Percentiles rank a stretch among this genome's conserved stretches.
These are phyloP conservation scores for Arrhopalites spinosus DNA, from an alignment of 2,888 invertebrate species.

Conservation along the genomic window DNA sequence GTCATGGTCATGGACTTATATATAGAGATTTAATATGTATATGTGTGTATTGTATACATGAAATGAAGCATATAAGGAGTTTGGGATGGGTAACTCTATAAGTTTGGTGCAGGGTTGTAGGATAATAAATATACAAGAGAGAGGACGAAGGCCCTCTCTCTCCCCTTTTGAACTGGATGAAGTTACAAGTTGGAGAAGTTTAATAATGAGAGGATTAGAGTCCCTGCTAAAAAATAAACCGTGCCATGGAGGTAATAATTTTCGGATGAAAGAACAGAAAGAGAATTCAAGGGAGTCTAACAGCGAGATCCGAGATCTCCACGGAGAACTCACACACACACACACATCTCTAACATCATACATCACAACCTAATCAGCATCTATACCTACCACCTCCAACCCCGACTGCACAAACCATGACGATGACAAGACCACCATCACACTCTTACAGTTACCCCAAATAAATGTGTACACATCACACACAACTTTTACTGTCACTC, in stretches of 20 bases:
- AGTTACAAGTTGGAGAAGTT: slow-evolving; percentile 43
- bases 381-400: slow-evolving; percentile 24
- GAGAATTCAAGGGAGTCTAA: slow-evolving; percentile 30
- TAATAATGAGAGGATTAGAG: slow-evolving; percentile 55
- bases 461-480: no score
- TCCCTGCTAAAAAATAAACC: slow-evolving; percentile 50
- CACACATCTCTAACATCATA: slow-evolving; percentile 10
- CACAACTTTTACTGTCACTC: no score
- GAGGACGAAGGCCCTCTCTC: slow-evolving; percentile 13
- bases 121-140: not conserved
- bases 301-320: slow-evolving; percentile 37
- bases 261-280: slow-evolving; percentile 40
- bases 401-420: slow-evolving; percentile 24
- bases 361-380: slow-evolving; percentile 22
- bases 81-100: no score
- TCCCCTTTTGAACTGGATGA: slow-evolving; percentile 40
- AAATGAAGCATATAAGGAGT: no score
- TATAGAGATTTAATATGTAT: not conserved
- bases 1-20: no score
- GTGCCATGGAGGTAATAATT: slow-evolving; percentile 49
- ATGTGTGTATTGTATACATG: not conserved
- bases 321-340: slow-evolving; percentile 32
- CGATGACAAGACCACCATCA: no score
- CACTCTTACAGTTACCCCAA: no score
- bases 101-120: no score